These are phyloP conservation scores for Plotosus lineatus DNA, from an alignment of 2,113 vertebrate species.

Conservation along the genomic window DNA sequence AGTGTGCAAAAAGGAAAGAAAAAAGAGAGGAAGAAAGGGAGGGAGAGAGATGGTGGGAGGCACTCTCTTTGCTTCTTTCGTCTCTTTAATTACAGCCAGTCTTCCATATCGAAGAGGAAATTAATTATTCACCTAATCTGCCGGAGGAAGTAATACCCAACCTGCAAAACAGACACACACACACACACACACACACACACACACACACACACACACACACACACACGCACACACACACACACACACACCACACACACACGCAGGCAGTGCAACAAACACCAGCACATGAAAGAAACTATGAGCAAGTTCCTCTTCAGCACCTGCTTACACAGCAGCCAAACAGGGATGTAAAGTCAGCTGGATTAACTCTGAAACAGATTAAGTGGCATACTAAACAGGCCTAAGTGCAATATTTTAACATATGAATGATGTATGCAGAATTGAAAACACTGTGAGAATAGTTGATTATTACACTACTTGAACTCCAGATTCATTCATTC, in stretches of 20 bases:
- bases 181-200: constrained; percentile 30
- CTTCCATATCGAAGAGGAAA: constrained; percentile 68
- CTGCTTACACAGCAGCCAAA: constrained; percentile 17
- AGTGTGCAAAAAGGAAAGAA: neutral
- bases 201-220: constrained; percentile 25
- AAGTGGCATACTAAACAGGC: neutral
- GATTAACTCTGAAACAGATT: constrained; percentile 21
- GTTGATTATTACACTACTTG: neutral
- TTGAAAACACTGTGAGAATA: neutral
- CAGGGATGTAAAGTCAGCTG: neutral
- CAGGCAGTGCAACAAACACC: constrained; percentile 17
- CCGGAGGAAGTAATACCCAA: constrained; percentile 63
- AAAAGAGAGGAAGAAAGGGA: constrained; percentile 1
- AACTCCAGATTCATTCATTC: no score
- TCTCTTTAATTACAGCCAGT: constrained; percentile 67
- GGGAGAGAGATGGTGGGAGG: constrained; percentile 24
- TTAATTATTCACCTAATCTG: constrained; percentile 73
- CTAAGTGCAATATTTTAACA: neutral
- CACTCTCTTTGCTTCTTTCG: constrained; percentile 48
- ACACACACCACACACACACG: constrained; percentile 28
- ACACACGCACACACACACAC: constrained; percentile 27
- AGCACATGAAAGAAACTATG: constrained; percentile 3
- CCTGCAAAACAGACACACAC: constrained; percentile 44
- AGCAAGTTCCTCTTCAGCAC: constrained; percentile 26
- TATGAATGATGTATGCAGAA: neutral